Evolutionary conservation across 2,888 invertebrate species (phyloP).

Genomic region (Caenorhabditis parvicauda): DNA sequence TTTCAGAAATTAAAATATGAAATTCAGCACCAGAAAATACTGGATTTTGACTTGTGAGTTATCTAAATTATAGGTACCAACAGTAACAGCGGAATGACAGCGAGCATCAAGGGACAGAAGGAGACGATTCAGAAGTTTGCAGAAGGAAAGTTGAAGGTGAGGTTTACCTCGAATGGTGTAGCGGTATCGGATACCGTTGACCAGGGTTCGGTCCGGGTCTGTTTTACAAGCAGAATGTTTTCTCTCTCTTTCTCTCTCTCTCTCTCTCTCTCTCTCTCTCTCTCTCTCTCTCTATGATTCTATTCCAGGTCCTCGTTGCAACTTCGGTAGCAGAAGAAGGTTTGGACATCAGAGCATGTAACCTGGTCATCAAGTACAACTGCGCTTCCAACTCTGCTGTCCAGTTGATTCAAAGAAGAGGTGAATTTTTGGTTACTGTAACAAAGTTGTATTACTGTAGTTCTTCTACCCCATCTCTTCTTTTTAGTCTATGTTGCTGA

Average conservation of each 20-base stretch:
- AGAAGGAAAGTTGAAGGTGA: conserved; percentile 31
- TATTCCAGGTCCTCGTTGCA: conserved; percentile 44
- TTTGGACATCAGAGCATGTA: conserved; percentile 56
- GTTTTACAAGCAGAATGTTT: too few relatives aligned
- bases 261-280: too few relatives aligned
- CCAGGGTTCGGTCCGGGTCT: too few relatives aligned
- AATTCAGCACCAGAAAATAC: too few relatives aligned
- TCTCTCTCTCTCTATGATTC: too few relatives aligned
- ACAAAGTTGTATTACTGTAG: neutral
- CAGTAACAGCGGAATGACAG: too few relatives aligned
- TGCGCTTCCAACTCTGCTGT: conserved; percentile 46
- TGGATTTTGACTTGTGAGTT: too few relatives aligned
- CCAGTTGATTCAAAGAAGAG: conserved; percentile 42
- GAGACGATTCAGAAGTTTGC: conserved; percentile 31
- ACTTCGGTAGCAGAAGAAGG: conserved; percentile 61
- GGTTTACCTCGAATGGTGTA: neutral
- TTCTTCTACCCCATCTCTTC: too few relatives aligned
- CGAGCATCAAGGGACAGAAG: conserved; percentile 30
- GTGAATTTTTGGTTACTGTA: conserved; percentile 4
- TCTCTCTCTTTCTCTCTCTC: too few relatives aligned
- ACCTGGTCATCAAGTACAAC: conserved; percentile 61
- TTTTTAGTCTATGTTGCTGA: too few relatives aligned
- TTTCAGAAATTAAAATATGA: too few relatives aligned
- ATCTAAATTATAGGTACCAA: too few relatives aligned
- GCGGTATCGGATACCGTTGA: neutral